phyloP scores from a whole-genome alignment of 2,113 vertebrate genomes.

The Coptodon bakossiorum region DNA sequence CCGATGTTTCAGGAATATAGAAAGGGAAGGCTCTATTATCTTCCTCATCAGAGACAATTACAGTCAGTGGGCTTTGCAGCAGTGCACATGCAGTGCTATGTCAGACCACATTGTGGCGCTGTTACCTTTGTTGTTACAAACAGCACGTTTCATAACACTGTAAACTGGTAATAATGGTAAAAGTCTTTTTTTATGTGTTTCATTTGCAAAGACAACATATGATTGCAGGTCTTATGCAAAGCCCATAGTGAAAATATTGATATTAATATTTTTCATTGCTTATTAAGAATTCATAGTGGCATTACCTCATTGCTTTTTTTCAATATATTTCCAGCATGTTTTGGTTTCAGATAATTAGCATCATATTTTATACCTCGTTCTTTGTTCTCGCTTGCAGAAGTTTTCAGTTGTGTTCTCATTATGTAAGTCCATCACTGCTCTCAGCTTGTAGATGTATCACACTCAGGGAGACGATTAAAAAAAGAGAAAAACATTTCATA shows the following conservation, averaged over 20 bases:
- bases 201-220: background rate
- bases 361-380: background rate
- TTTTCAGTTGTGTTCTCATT: background rate
- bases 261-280: background rate
- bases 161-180: background rate
- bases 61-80: background rate
- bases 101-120: constrained; percentile 12
- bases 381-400: background rate
- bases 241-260: rapidly evolving
- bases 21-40: background rate
- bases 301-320: background rate
- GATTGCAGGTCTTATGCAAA: background rate
- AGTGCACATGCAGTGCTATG: rapidly evolving
- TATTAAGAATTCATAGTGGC: background rate
- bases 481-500: background rate
- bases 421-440: constrained; percentile 6
- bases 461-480: constrained; percentile 4
- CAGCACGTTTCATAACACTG: background rate
- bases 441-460: background rate
- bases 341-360: background rate
- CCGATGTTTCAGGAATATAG: background rate
- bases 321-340: background rate
- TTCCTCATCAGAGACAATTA: background rate
- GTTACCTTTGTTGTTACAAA: background rate
- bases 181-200: background rate